Base-by-base conservation (phyloP, 2,113 vertebrate species). In the Hippocampus abdominalis region DNA sequence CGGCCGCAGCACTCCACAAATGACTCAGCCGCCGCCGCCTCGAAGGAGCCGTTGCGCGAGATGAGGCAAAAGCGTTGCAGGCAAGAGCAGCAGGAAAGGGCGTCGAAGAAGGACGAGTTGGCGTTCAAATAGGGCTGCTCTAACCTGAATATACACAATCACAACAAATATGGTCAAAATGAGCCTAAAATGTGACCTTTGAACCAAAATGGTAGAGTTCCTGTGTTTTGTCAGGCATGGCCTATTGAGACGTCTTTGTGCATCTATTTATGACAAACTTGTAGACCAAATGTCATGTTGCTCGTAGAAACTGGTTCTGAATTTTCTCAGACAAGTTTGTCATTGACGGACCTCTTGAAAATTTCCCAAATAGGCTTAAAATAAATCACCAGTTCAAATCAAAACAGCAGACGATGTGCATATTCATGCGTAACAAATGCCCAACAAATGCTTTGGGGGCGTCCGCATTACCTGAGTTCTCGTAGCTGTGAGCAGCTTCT, bases 71-170 rank as follows among this genome's bases (percentile, higher is more conserved):
- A 87, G 0, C 95, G 94, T 75, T 93, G 93, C 76, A 99, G 94
- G 5, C 87, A 88, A 0, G 89, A 81, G 81, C 97, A 99, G 68
- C 94, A 92, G 82, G 94, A 93, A 78, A 99, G 90, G 0, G 95
- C 96, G 82, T 96, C 94, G 72, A 98, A 99, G 92, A 98, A 98
- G 60, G 93, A 90, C 0, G 88, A 66, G 0, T 94, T 96, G 13
- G 94, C 96, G 0, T 89, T 95, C 85, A 98, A 93, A 81, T 98
- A 95, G 0, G 96, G 96, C 91, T 99, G 96, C 86, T 99, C 97
- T 57, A 99, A 92, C 87, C 97, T 99, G 86, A 1, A 75, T 18
- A 66, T 3, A 76, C 11, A n/a, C 62, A 23, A 23, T 4, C 32
- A 25, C 51, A n/a, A n/a, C 20, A 51, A 54, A 23, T 23, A 23